Percentiles rank a stretch among this genome's conserved stretches.
Evolutionary conservation across 2,888 invertebrate genomes (phyloP).

Genomic region (Steinernema hermaphroditum): DNA sequence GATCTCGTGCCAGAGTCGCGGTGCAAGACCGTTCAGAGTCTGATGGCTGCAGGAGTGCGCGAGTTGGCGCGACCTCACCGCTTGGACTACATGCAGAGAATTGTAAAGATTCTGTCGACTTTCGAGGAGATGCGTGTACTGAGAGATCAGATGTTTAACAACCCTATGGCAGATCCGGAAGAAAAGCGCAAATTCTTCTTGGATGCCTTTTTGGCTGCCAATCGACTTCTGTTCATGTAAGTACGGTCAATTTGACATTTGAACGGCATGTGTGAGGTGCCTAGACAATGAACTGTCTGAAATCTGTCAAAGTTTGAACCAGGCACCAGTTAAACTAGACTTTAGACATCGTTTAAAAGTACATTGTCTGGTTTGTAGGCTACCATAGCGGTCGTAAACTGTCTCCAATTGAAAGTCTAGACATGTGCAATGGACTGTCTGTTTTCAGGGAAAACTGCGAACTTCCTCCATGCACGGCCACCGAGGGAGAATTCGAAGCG

Average conservation of each 20-base stretch:
- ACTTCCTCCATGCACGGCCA: conserved; percentile 34
- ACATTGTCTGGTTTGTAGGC: too few relatives aligned
- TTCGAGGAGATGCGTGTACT: conserved; percentile 54
- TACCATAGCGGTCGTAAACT: too few relatives aligned
- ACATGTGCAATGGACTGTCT: too few relatives aligned
- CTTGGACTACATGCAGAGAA: conserved; percentile 58
- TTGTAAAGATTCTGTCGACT: conserved; percentile 56
- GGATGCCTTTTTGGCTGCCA: conserved; percentile 56
- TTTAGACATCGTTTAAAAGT: too few relatives aligned
- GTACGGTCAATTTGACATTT: conserved; percentile 49
- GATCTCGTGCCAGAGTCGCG: conserved; percentile 59
- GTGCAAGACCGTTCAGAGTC: conserved; percentile 50
- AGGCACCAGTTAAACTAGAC: too few relatives aligned
- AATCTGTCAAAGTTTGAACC: too few relatives aligned
- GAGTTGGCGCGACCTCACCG: conserved; percentile 56
- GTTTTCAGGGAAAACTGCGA: conserved; percentile 35
- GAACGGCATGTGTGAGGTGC: too few relatives aligned
- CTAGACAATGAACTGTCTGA: too few relatives aligned
- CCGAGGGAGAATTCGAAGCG: conserved; percentile 43
- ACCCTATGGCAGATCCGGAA: conserved; percentile 40
- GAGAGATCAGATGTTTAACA: conserved; percentile 47
- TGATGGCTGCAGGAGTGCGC: conserved; percentile 64
- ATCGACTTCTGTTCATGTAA: conserved; percentile 57
- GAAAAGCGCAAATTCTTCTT: conserved; percentile 57
- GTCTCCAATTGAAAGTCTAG: too few relatives aligned